Percentiles rank a stretch among this genome's conserved stretches.
Conservation (phyloP, 92 coral and sea anemone species). For the Epizoanthus stellaris region DNA sequence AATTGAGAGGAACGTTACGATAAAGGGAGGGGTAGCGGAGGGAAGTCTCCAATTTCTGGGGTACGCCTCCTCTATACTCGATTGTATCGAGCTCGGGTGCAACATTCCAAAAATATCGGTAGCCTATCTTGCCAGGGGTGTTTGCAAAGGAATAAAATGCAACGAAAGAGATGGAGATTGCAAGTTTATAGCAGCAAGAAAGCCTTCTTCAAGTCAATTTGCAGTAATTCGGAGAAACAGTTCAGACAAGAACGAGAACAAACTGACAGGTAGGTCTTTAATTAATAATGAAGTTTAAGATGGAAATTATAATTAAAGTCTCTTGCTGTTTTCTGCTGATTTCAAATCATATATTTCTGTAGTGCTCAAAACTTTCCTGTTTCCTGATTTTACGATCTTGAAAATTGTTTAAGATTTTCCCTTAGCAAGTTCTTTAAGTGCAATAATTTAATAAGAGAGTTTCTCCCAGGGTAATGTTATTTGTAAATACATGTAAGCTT, state of each 20-base stretch:
- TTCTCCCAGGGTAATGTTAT: not conserved
- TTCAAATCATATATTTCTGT: not conserved
- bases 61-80: slow-evolving; percentile 43
- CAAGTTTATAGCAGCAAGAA: slow-evolving; percentile 36
- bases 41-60: slow-evolving; percentile 31
- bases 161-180: slow-evolving; percentile 43
- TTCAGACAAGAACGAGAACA: slow-evolving; percentile 1
- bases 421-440: not conserved
- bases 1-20: slow-evolving; percentile 11
- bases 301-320: not conserved
- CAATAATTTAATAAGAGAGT: not conserved
- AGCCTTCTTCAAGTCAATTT: slow-evolving; percentile 59
- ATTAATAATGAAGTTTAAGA: slow-evolving; percentile 11
- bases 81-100: slow-evolving; percentile 61
- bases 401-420: not conserved
- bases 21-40: not conserved
- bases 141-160: slow-evolving; percentile 56
- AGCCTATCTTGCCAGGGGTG: slow-evolving; percentile 49
- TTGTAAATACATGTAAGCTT: slow-evolving; percentile 12
- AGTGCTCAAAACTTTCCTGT: not conserved
- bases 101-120: slow-evolving; percentile 42
- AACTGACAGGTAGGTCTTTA: slow-evolving; percentile 20
- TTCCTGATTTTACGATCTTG: not conserved
- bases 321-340: not conserved
- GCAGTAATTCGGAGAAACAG: slow-evolving; percentile 49